Evolutionary conservation across 2,113 vertebrate genomes (phyloP).

Genomic region (Albula goreensis): DNA sequence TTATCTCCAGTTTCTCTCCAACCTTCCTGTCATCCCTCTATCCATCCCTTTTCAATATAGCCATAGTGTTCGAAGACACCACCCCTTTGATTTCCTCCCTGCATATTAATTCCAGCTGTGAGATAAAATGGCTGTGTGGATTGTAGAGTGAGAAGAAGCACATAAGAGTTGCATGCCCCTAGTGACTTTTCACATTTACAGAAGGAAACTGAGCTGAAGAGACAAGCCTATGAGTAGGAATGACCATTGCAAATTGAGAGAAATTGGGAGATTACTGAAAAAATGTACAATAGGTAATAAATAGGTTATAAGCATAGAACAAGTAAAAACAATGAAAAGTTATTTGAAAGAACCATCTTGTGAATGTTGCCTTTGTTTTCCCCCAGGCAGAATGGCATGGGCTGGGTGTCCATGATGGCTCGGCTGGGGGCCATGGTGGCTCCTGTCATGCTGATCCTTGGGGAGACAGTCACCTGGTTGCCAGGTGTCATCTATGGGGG

Average conservation of each 20-base stretch:
- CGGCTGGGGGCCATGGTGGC: slow-evolving; percentile 75
- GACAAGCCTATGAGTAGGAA: too few species aligned
- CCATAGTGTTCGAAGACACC: background rate
- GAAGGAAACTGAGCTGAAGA: too few species aligned
- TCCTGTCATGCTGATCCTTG: slow-evolving; percentile 66
- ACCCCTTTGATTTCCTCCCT: too few species aligned
- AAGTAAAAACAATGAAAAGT: too few species aligned
- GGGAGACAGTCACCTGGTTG: slow-evolving; percentile 59
- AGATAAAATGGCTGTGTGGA: too few species aligned
- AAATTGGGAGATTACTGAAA: background rate
- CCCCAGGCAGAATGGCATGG: slow-evolving; percentile 78
- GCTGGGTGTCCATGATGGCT: slow-evolving; percentile 71
- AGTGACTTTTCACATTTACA: too few species aligned
- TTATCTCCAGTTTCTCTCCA: background rate
- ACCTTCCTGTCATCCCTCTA: background rate
- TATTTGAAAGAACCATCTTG: too few species aligned
- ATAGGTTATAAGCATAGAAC: background rate
- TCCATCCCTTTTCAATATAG: background rate
- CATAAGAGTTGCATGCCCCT: too few species aligned
- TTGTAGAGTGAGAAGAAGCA: too few species aligned
- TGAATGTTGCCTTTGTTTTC: background rate
- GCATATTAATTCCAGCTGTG: too few species aligned
- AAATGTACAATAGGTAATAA: background rate
- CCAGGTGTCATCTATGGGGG: slow-evolving; percentile 75
- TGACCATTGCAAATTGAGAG: too few species aligned